Evolutionary conservation across 2,113 vertebrate species (phyloP).

Genomic region (Hippocampus abdominalis): DNA sequence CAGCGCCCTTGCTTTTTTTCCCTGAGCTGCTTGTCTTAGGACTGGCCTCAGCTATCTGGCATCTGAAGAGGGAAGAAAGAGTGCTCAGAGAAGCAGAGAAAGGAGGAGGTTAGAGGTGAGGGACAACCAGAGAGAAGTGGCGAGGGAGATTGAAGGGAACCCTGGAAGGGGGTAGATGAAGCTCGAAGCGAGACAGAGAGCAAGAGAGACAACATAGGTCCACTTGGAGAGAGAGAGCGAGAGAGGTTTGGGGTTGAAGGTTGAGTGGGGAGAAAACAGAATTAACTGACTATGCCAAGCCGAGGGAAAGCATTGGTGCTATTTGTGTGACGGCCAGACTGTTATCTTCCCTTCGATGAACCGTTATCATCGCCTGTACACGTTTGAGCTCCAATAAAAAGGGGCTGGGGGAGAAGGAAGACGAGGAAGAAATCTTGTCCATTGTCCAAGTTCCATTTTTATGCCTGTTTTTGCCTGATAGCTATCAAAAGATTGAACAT

Average conservation of each 20-base stretch:
- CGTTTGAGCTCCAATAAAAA: slow-evolving; percentile 30
- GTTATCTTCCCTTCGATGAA: slow-evolving; percentile 45
- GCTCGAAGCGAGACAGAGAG: slow-evolving; percentile 30
- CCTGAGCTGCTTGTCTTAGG: slow-evolving; percentile 48
- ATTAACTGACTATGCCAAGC: slow-evolving; percentile 44
- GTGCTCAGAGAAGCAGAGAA: slow-evolving; percentile 43
- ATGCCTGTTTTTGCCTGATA: too few species aligned
- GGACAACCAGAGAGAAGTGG: slow-evolving; percentile 39
- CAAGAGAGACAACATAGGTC: slow-evolving; percentile 38
- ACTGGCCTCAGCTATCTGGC: slow-evolving; percentile 41
- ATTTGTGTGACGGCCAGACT: slow-evolving; percentile 42
- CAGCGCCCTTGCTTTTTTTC: slow-evolving; percentile 40
- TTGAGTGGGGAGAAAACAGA: slow-evolving; percentile 50
- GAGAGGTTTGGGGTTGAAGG: slow-evolving; percentile 48
- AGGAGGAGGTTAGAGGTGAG: slow-evolving; percentile 54
- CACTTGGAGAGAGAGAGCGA: slow-evolving; percentile 18
- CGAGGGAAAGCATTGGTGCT: slow-evolving; percentile 37
- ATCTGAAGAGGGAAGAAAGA: slow-evolving; percentile 45
- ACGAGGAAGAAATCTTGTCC: slow-evolving; percentile 22
- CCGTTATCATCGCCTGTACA: slow-evolving; percentile 55
- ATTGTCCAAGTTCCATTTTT: too few species aligned
- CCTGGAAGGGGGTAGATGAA: slow-evolving; percentile 40
- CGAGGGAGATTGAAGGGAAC: slow-evolving; percentile 36
- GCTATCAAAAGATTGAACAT: too few species aligned
- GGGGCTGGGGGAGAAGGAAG: slow-evolving; percentile 13